Evolutionary conservation across 2,113 vertebrate species (phyloP).

Genomic region (Drymodes brunneopygia): DNA sequence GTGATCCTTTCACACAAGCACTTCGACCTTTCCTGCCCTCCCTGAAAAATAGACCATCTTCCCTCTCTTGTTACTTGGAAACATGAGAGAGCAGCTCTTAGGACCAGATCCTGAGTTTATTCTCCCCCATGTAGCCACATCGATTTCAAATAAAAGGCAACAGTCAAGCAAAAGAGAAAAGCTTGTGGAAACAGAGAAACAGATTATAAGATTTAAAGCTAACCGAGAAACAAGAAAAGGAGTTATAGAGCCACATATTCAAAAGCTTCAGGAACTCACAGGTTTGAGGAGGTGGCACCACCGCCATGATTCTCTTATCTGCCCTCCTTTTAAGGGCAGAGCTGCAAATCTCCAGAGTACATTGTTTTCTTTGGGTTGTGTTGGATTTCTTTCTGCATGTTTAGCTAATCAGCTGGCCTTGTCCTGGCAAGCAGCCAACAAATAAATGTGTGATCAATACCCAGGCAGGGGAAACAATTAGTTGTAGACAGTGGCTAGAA

Average conservation of each 20-base stretch:
- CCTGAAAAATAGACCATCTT: background rate
- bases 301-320: background rate
- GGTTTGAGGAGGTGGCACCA: background rate
- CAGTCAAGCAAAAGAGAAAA: background rate
- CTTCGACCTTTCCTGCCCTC: background rate
- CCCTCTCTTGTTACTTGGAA: background rate
- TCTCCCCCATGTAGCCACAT: background rate
- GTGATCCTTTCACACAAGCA: background rate
- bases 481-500: rapidly evolving
- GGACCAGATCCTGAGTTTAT: background rate
- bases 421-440: background rate
- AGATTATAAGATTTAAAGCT: background rate
- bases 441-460: background rate
- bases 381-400: background rate
- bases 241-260: background rate
- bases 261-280: background rate
- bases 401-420: background rate
- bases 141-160: background rate
- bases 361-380: background rate
- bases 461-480: background rate
- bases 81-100: background rate
- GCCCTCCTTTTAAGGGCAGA: background rate
- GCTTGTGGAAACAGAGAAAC: background rate
- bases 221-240: background rate
- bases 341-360: background rate